Evolutionary conservation across 2,113 vertebrate genomes (phyloP).

Genomic region (Danionella cerebrum): DNA sequence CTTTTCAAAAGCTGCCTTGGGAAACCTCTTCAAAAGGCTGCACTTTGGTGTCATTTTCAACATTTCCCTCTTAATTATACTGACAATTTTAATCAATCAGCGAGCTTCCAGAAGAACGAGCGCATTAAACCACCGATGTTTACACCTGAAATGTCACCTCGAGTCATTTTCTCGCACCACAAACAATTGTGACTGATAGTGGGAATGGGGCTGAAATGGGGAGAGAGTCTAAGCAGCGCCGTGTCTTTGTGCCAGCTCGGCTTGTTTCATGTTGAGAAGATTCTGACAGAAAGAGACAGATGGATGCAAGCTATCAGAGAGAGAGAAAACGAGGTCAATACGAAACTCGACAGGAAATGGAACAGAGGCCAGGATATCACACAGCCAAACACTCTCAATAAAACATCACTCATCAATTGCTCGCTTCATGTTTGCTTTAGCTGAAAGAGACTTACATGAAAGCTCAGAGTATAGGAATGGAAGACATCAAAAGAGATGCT

Average conservation of each 20-base stretch:
- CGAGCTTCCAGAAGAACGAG: background rate
- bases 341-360: conserved; percentile 48
- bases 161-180: background rate
- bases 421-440: conserved; percentile 13
- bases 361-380: conserved; percentile 45
- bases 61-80: background rate
- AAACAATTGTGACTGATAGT: background rate
- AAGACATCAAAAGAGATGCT: background rate
- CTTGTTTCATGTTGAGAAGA: conserved; percentile 50
- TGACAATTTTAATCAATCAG: conserved; percentile 8
- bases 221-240: conserved; percentile 45
- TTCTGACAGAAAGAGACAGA: conserved; percentile 55
- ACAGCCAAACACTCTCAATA: conserved; percentile 52
- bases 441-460: background rate
- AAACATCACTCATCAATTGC: conserved; percentile 46
- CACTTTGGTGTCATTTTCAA: background rate
- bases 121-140: background rate
- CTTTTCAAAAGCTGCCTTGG: background rate
- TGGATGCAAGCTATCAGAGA: conserved; percentile 49
- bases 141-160: conserved; percentile 2
- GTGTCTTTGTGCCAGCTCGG: conserved; percentile 39
- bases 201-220: conserved; percentile 32
- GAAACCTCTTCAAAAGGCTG: background rate
- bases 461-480: background rate
- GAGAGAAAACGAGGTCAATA: conserved; percentile 44